These are phyloP conservation scores for Macquaria ambigua DNA, from an alignment of 2,113 vertebrate genomes.

Conservation along the genomic window DNA sequence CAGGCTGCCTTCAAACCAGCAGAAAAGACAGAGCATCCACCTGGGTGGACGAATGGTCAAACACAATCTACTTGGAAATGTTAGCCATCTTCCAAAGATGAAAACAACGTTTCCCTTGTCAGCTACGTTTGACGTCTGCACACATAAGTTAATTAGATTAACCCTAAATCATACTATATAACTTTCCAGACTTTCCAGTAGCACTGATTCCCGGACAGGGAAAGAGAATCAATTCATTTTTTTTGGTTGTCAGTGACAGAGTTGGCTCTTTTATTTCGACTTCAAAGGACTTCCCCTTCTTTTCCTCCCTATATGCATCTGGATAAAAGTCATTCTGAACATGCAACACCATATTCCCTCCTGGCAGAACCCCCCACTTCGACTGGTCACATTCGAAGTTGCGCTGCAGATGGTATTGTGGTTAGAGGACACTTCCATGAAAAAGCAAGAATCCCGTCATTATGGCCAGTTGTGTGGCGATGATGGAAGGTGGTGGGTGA, in stretches of 20 bases:
- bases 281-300: background rate
- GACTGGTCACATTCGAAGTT: constrained; percentile 42
- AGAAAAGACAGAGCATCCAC: constrained; percentile 22
- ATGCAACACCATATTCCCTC: constrained; percentile 29
- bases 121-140: constrained; percentile 22
- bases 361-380: constrained; percentile 19
- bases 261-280: background rate
- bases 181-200: background rate
- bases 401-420: constrained; percentile 20
- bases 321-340: constrained; percentile 45
- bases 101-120: constrained; percentile 28
- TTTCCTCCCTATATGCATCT: background rate
- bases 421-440: constrained; percentile 39
- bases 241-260: background rate
- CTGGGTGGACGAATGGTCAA: constrained; percentile 38
- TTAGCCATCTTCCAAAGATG: constrained; percentile 18
- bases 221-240: background rate
- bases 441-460: constrained; percentile 53
- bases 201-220: background rate
- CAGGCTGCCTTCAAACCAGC: constrained; percentile 16
- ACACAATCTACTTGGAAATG: constrained; percentile 52
- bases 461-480: constrained; percentile 47
- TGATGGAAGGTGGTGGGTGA: constrained; percentile 39
- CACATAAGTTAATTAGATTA: constrained; percentile 19
- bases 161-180: constrained; percentile 2